These are phyloP conservation scores for Galemys pyrenaicus DNA, from an alignment of 2,113 vertebrate species.

Conservation along the genomic window DNA sequence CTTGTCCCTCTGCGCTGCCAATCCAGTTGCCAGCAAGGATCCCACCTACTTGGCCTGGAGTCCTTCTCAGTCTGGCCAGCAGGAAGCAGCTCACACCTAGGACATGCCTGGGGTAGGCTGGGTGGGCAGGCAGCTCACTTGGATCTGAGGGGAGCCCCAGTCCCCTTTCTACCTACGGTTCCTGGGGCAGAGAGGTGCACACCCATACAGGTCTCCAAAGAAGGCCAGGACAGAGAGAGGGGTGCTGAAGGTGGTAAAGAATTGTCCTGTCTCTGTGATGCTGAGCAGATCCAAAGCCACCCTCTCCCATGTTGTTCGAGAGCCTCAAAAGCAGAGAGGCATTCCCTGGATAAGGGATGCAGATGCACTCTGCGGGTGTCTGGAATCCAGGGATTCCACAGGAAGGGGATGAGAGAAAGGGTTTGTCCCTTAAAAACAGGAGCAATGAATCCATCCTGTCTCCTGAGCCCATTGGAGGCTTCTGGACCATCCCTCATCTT, in stretches of 20 bases:
- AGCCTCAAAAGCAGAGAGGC: background rate
- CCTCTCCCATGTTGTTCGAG: background rate
- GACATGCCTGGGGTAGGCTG: background rate
- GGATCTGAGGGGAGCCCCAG: no score
- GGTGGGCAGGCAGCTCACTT: background rate
- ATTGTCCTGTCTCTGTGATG: background rate
- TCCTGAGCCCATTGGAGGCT: background rate
- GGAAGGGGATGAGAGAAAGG: background rate
- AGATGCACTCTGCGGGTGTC: background rate
- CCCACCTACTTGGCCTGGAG: background rate
- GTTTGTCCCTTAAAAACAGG: background rate
- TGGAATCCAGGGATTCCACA: background rate
- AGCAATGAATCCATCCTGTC: background rate
- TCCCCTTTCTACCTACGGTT: background rate
- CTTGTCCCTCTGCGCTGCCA: background rate
- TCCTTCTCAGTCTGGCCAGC: constrained; percentile 42
- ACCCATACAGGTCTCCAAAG: background rate
- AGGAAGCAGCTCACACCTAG: constrained; percentile 52
- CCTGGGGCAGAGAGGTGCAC: background rate
- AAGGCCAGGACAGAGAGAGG: background rate
- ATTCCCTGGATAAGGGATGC: background rate
- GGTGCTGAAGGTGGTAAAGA: background rate
- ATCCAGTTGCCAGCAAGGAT: background rate
- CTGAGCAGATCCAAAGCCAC: background rate
- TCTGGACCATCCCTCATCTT: background rate